These are phyloP conservation scores for Corydoras sp. DNA, from an alignment of 2,113 vertebrate species.

Conservation along the genomic window DNA sequence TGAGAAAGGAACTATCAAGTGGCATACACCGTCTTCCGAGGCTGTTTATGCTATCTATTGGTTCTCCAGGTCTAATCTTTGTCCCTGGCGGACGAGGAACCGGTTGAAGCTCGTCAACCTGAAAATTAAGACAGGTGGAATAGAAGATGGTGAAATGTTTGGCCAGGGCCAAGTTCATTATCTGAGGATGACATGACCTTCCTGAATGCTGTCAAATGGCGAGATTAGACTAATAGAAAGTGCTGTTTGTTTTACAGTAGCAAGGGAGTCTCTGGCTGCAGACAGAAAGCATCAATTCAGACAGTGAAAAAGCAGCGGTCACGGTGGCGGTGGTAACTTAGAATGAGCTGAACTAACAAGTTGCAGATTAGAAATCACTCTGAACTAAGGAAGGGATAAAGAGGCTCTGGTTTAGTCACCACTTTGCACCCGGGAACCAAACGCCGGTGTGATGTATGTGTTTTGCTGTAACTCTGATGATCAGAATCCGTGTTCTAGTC, in stretches of 20 bases:
- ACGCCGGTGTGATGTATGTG: slow-evolving; percentile 59
- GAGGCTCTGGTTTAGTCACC: slow-evolving; percentile 50
- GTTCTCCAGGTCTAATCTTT: slow-evolving; percentile 69
- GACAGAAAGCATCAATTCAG: background rate
- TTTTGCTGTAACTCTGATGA: slow-evolving; percentile 52
- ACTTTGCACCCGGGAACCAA: slow-evolving; percentile 45
- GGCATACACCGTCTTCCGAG: background rate
- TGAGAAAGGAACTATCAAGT: slow-evolving; percentile 23
- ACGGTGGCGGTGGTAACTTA: background rate
- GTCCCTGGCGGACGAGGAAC: slow-evolving; percentile 54
- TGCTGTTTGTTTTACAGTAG: slow-evolving; percentile 25
- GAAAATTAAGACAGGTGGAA: slow-evolving; percentile 44
- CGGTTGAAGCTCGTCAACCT: slow-evolving; percentile 49
- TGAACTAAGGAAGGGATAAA: slow-evolving; percentile 31
- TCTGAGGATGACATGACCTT: slow-evolving; percentile 56
- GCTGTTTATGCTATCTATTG: slow-evolving; percentile 57
- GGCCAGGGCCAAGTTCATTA: slow-evolving; percentile 55
- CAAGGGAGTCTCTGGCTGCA: background rate
- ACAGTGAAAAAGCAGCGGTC: no score
- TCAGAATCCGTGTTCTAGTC: slow-evolving; percentile 57
- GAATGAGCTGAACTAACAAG: slow-evolving; percentile 7
- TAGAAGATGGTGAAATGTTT: slow-evolving; percentile 47
- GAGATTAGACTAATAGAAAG: slow-evolving; percentile 51
- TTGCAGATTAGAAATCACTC: slow-evolving; percentile 13
- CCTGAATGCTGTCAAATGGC: slow-evolving; percentile 44